Evolutionary conservation across 2,113 vertebrate genomes (phyloP).

Genomic region (Carettochelys insculpta): DNA sequence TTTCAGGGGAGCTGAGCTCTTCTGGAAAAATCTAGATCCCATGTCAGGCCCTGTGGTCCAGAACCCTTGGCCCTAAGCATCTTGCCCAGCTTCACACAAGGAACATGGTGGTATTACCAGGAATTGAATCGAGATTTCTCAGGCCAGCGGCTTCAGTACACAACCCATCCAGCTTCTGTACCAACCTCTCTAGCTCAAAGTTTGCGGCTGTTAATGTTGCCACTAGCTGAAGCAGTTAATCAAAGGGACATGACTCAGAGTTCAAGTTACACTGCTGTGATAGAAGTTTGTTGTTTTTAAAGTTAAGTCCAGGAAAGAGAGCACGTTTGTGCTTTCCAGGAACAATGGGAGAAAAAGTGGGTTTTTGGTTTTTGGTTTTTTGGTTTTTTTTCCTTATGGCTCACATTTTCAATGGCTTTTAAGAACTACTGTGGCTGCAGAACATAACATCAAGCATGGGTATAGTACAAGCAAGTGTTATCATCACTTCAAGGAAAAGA

Average conservation of each 20-base stretch:
- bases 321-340: not conserved
- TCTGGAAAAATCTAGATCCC: not conserved
- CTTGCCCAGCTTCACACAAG: not conserved
- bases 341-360: accelerated
- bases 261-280: not conserved
- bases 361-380: no score
- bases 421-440: not conserved
- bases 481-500: not conserved
- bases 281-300: not conserved
- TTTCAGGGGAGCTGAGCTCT: not conserved
- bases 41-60: not conserved
- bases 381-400: not conserved
- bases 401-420: not conserved
- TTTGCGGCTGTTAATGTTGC: not conserved
- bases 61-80: not conserved
- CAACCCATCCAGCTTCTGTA: not conserved
- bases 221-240: not conserved
- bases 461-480: not conserved
- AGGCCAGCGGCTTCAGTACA: not conserved
- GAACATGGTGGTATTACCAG: not conserved
- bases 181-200: not conserved
- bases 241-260: not conserved
- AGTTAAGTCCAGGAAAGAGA: not conserved
- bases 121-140: not conserved
- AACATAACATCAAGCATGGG: not conserved